Base-by-base conservation (phyloP, 2,888 invertebrate genomes). In the Drosophila leonis region DNA sequence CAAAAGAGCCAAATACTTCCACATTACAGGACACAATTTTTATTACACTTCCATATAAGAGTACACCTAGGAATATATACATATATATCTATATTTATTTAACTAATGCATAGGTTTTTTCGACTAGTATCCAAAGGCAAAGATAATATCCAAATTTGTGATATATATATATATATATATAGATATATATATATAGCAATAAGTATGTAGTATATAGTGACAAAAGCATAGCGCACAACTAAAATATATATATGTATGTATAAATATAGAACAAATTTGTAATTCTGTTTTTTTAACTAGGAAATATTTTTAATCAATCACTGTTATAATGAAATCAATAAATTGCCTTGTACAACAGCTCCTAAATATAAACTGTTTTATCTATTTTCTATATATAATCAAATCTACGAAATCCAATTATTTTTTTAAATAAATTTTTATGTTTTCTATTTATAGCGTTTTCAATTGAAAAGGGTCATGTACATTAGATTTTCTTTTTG, bases 201-300 rank as follows among this genome's bases (percentile, higher is more conserved):
- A 66, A 63, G 73, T 63, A 62, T 65, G 60, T 72, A 73, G 42
- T 49, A 65, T 24, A 4, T 63, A 67, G 66, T 31, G 46, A 63
- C 24, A 61, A 70, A 62, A 64, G 88, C 88, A 78, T 70, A 85
- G 88, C 84, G 86, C 90, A 88, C 90, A 85, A 78, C 20, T 41
- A 70, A 79, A 64, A 63, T 39, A 79, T 74, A 71, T 76, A n/a
- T n/a, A n/a, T n/a, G n/a, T n/a, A n/a, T n/a, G n/a, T n/a, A n/a
- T n/a, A n/a, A n/a, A n/a, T n/a, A 76, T 39, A 24, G 51, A 35
- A 24, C 15, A 52, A 65, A 71, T 70, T 83, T 86, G 70, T 61
- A 71, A 72, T 54, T 49, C 3, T 4, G 8, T 8, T 42, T 49
- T 29, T 59, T 68, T 60, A 62, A 75, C 24, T 57, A 57, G 64